phyloP scores from a whole-genome alignment of 2,113 vertebrate species.

The Protomyctophum bolini region DNA sequence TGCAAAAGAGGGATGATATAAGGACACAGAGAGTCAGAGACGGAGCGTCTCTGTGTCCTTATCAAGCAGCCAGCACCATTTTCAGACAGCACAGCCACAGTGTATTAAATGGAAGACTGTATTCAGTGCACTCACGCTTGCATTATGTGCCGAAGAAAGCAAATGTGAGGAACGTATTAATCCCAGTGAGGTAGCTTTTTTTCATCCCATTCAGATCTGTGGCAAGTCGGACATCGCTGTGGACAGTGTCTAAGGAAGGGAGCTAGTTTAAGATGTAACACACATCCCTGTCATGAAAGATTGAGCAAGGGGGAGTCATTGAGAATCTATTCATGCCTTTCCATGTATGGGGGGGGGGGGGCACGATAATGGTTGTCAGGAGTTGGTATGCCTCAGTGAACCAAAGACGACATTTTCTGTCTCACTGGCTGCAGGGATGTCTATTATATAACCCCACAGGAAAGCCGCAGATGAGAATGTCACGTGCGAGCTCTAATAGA shows the following conservation, averaged over 20 bases:
- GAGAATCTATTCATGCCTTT: conserved; percentile 74
- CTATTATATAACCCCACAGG: conserved; percentile 74
- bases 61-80: no score
- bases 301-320: conserved; percentile 73
- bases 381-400: conserved; percentile 74
- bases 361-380: conserved; percentile 72
- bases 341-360: conserved; percentile 56
- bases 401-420: conserved; percentile 78
- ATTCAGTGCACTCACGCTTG: no score
- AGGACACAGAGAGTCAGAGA: no score
- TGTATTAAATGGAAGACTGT: no score
- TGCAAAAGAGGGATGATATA: no score
- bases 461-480: conserved; percentile 66
- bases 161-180: no score
- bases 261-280: conserved; percentile 64
- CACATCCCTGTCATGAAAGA: conserved; percentile 70
- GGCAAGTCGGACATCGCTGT: no score
- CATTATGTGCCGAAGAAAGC: no score
- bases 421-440: conserved; percentile 71
- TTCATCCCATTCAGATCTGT: no score
- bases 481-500: conserved; percentile 66
- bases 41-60: no score
- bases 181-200: no score
- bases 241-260: conserved; percentile 12
- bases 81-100: no score